phyloP scores from a whole-genome alignment of 2,113 vertebrate species.

The Steatornis caripensis region DNA sequence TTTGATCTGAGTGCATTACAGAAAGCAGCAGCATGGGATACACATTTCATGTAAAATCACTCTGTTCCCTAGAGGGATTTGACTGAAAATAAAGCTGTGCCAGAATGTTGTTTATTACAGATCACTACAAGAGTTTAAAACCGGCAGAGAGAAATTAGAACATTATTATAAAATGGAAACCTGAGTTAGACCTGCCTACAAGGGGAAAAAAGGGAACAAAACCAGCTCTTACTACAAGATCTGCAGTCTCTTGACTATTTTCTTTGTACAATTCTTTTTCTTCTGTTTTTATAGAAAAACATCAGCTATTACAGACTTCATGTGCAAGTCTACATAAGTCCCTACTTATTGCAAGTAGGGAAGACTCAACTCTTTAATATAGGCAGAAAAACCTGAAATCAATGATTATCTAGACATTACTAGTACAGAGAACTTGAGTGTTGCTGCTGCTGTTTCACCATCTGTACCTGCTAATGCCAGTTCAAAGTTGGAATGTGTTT shows the following conservation, averaged over 20 bases:
- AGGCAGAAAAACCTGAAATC: neutral
- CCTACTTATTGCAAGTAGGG: neutral
- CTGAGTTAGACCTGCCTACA: neutral
- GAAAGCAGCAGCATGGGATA: neutral
- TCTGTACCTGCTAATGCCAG: neutral
- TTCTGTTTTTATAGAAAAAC: neutral
- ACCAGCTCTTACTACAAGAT: neutral
- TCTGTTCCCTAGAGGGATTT: neutral
- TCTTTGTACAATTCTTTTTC: neutral
- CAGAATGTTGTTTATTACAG: constrained; percentile 13
- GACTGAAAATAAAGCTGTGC: constrained; percentile 4
- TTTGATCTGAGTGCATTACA: constrained; percentile 25
- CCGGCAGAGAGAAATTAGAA: neutral
- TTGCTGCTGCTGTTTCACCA: neutral
- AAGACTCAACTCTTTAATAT: neutral
- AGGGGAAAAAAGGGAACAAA: neutral
- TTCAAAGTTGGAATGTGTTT: neutral
- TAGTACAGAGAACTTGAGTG: neutral
- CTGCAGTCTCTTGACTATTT: neutral
- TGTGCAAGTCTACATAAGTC: neutral
- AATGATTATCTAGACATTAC: neutral
- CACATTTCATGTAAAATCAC: neutral
- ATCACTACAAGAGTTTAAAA: neutral
- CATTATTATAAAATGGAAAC: neutral
- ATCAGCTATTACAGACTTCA: neutral